Evolutionary conservation across 2,113 vertebrate genomes (phyloP), one percentile per base, ranked within the genome.

Genomic region (Monopterus albus): DNA sequence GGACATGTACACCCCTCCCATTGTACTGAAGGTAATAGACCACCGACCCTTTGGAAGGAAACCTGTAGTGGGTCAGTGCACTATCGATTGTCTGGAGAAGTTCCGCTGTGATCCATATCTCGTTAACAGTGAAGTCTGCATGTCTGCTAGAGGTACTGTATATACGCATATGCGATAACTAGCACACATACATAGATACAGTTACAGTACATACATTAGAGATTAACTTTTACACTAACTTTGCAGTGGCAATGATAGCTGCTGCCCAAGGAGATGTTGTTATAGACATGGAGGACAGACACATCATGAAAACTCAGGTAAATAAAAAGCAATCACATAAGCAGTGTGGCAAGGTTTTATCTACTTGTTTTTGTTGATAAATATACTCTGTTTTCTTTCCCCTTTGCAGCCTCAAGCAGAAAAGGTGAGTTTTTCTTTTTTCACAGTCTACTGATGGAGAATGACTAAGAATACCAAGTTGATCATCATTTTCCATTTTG

Each of bases 21-120:
- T 99, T n/a, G 94, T 98, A 78, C 92, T 99, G 82, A 99, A 99
- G 89, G 93, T 99, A 5, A 91, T 99, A 3, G 97, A 99, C 87
- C 96, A 99, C 87, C 92, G 97, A 42, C 96, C 95, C 0, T 99
- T 99, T 45, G 97, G 97, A 5, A 91, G 96, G 84, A 99, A 98
- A 73, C 97, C 97, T 0, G 83, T 97, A 0, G 96, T 99, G 11
- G 97, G 97, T 52, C 97, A 99, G 51, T 99, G 97, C 58, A 99
- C 97, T 26, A 96, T 99, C 20, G 85, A 94, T 49, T 87, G 82
- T 23, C 86, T 99, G 88, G 95, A 97, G 68, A 80, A 91, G 53
- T 99, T 95, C 81, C 95, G 97, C 76, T 98, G 97, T 63, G 95
- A 99, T 80, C 96, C 97, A 0, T 96, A 96, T 62, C 40, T 79